Conservation (phyloP, 2,113 vertebrate genomes). For the Catagonus wagneri region DNA sequence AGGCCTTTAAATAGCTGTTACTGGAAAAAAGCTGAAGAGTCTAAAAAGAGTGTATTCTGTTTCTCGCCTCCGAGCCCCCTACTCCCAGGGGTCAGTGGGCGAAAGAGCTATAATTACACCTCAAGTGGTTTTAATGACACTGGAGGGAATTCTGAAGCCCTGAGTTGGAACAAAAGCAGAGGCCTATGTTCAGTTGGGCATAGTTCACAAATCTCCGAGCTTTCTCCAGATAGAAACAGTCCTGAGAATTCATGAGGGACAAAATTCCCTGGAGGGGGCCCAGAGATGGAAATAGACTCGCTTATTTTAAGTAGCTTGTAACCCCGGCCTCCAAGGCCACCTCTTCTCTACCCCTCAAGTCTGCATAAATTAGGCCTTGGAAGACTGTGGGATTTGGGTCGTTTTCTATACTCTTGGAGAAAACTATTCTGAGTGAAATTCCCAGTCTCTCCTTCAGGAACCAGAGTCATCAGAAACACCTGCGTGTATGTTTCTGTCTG, state of each 20-base stretch:
- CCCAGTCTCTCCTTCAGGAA: slow-evolving; percentile 2
- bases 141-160: slow-evolving; percentile 67
- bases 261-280: slow-evolving; percentile 64
- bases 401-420: background rate
- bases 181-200: slow-evolving; percentile 56
- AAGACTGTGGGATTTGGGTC: slow-evolving; percentile 22
- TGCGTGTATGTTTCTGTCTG: background rate
- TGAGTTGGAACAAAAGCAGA: slow-evolving; percentile 56
- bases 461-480: background rate
- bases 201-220: slow-evolving; percentile 75
- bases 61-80: background rate
- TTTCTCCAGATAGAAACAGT: slow-evolving; percentile 75
- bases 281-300: slow-evolving; percentile 79
- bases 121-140: slow-evolving; percentile 75
- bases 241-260: slow-evolving; percentile 66
- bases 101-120: slow-evolving; percentile 78
- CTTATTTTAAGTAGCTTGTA: slow-evolving; percentile 80
- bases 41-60: slow-evolving; percentile 69
- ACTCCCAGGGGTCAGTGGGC: slow-evolving; percentile 68
- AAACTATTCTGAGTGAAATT: background rate
- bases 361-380: slow-evolving; percentile 52
- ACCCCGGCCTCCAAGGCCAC: slow-evolving; percentile 29
- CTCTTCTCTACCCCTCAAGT: slow-evolving; percentile 45
- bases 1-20: slow-evolving; percentile 74
- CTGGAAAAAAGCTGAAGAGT: slow-evolving; percentile 31